Evolutionary conservation across 2,888 invertebrate species (phyloP), one percentile per base, ranked within the genome.

Genomic region (Rhagophthalmus giganteus): DNA sequence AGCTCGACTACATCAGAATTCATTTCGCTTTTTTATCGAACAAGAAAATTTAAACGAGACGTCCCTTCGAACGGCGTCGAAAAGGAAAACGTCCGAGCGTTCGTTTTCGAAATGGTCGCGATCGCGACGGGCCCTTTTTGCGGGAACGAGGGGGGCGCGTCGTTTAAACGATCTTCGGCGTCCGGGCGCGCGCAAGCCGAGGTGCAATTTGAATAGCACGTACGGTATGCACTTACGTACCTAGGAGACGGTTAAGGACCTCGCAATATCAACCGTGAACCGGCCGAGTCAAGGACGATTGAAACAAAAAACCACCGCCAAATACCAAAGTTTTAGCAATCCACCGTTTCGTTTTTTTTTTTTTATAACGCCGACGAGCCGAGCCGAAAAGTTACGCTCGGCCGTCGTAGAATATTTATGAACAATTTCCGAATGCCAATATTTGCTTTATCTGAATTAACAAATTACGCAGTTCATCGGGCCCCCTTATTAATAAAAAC

Each of bases 161-260:
- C n/a, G n/a, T n/a, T n/a, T n/a, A n/a, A n/a, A n/a, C n/a, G n/a
- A n/a, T n/a, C n/a, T n/a, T n/a, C n/a, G n/a, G n/a, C n/a, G n/a
- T 34, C 34, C 37, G 26, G 37, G 37, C 26, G 37, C 25, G 25
- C 37, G 12, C 2, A 15, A 15, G 20, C 15, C 11, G 16, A 11
- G 9, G 12, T 9, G n/a, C 12, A 12, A n/a, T 16, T n/a, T 13
- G 16, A n/a, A 27, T 12, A 15, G 15, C 16, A 34, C 27, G 26
- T 34, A n/a, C n/a, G n/a, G n/a, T n/a, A n/a, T n/a, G n/a, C n/a
- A n/a, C n/a, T n/a, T n/a, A n/a, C n/a, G n/a, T n/a, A n/a, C n/a
- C n/a, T n/a, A n/a, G 32, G 25, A 35, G 34, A 35, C 44, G 44
- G 44, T 44, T 44, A 44, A 44, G 35, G 44, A 44, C 34, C 44